Evolutionary conservation across 2,888 invertebrate genomes (phyloP), one percentile per base, ranked within the genome.

Genomic region (Leucophora obtusa): DNA sequence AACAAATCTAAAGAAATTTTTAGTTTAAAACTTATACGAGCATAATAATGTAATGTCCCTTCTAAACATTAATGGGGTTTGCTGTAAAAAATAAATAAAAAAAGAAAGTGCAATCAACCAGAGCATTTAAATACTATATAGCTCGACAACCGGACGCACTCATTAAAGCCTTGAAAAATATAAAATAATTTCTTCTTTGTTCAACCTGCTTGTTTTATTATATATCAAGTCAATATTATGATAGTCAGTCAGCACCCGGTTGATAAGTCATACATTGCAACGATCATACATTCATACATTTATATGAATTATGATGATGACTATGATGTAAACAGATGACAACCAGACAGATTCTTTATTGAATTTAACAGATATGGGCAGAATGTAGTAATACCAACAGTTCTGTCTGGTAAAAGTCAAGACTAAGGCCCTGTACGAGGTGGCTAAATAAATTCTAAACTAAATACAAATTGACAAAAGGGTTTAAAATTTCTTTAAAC

Each of bases 41-140:
- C 1, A 28, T 28, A 28, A 1, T 7, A 28, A 28, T 28, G 28
- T 28, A 43, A 33, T 54, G 63, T 59, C 54, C 60, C 60, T 72
- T 58, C 54, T 66, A 72, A 77, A 47, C 47, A 71, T 60, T 77
- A 78, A 78, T 62, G 38, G 14, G 6, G 50, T 72, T 54, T 50
- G 53, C 59, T 43, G n/a, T 18, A 60, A 10, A 60, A 21, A 66
- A 35, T n/a, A 2, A 38, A 69, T 53, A 53, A 53, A 43, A 33
- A 59, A 77, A 77, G 77, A 81, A 77, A 81, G 81, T 81, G 81
- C 81, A 81, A 81, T 81, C 81, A 81, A 77, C 70, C 77, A 77
- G 56, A 81, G 54, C 77, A 73, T 77, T 81, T 73, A 65, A 77
- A 71, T 47, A 56, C n/a, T 33, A 21, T 18, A 43, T 38, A 59